Evolutionary conservation across 1,140 invertebrate species (phyloP).

Genomic region (Teleogryllus occipitalis): DNA sequence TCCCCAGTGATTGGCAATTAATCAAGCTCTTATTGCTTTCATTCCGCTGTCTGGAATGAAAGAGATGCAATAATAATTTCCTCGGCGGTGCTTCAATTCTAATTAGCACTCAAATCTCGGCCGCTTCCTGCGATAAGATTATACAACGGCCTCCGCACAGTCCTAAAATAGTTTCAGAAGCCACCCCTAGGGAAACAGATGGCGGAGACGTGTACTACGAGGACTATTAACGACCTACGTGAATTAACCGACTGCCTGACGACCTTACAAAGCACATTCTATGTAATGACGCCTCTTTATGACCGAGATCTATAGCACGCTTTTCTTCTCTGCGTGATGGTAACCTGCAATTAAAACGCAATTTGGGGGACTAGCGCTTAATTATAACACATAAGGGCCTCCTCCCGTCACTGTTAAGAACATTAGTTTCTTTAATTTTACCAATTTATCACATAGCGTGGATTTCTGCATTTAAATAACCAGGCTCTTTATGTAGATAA

Average conservation of each 20-base stretch:
- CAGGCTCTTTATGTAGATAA: no score
- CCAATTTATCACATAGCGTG: no score
- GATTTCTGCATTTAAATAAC: no score
- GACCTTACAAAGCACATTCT: neutral
- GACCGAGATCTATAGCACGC: no score
- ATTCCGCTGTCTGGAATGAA: neutral
- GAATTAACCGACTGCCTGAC: neutral
- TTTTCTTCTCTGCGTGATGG: no score
- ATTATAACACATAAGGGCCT: no score
- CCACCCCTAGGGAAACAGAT: neutral
- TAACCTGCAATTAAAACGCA: no score
- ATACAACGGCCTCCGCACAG: neutral
- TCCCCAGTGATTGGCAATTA: neutral
- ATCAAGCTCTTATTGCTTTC: neutral
- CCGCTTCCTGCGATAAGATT: neutral
- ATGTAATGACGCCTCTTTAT: neutral
- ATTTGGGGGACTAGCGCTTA: no score
- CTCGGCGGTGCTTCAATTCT: neutral
- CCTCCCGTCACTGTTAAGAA: no score
- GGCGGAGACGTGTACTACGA: neutral
- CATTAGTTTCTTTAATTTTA: no score
- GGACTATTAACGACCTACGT: neutral
- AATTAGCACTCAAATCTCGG: neutral
- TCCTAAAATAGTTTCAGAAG: neutral
- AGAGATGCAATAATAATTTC: slow-evolving; percentile 1